phyloP scores from a whole-genome alignment of 2,113 vertebrate species.

The Columba janthina region DNA sequence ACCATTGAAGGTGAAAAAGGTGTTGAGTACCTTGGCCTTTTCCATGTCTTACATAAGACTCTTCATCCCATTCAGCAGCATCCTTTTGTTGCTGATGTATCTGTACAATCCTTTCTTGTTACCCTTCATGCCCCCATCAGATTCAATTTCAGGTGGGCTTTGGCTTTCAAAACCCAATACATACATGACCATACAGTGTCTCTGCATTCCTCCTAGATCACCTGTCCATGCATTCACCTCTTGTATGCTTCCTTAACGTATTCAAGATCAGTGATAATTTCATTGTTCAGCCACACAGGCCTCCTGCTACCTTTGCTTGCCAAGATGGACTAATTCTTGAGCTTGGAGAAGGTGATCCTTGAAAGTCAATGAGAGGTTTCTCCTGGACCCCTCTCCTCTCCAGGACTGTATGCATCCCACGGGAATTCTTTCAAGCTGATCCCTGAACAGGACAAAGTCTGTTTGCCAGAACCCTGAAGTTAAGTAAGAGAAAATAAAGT shows the following conservation, averaged over 20 bases:
- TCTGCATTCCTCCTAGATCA: too few relatives aligned
- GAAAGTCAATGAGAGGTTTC: neutral
- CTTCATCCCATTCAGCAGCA: neutral
- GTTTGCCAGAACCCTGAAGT: neutral
- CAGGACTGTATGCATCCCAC: neutral
- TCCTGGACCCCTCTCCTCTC: neutral
- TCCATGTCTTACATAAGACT: neutral
- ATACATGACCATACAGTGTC: neutral
- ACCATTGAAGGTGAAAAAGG: too few relatives aligned
- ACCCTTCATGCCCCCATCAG: neutral
- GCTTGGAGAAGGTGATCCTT: neutral
- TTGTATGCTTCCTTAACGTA: too few relatives aligned
- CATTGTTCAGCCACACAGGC: too few relatives aligned
- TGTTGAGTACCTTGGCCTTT: too few relatives aligned
- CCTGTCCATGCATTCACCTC: too few relatives aligned
- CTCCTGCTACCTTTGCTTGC: neutral
- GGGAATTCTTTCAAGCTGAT: neutral
- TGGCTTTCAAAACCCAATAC: neutral
- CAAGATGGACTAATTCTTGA: neutral
- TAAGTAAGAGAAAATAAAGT: neutral
- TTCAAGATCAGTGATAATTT: too few relatives aligned
- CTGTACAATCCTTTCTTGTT: neutral
- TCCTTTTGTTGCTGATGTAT: neutral
- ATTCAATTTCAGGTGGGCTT: neutral
- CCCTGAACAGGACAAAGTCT: neutral